Conservation (phyloP, 2,113 vertebrate genomes). For the Hassar affinis region DNA sequence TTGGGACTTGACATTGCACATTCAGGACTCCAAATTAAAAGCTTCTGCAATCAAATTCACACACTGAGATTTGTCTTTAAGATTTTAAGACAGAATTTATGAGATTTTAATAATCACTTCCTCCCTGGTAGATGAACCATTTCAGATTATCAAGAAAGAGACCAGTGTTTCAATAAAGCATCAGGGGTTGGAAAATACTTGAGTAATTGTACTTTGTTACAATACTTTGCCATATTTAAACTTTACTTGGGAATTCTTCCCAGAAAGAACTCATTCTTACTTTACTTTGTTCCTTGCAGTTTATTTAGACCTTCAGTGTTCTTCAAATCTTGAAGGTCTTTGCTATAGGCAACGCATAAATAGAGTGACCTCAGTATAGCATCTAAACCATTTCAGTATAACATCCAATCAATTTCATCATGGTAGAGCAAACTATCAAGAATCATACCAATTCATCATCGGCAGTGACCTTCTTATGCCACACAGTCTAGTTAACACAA, state of each 20-base stretch:
- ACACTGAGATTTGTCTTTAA: neutral
- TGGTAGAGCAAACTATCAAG: neutral
- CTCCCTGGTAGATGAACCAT: neutral
- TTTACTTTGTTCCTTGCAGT: neutral
- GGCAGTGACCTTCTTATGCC: neutral
- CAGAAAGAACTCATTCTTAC: neutral
- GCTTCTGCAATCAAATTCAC: neutral
- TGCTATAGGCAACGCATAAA: neutral
- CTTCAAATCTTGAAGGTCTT: neutral
- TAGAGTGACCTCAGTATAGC: neutral
- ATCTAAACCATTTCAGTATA: neutral
- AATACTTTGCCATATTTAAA: neutral
- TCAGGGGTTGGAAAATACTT: neutral
- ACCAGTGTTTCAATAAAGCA: neutral
- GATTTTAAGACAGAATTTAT: too few species aligned
- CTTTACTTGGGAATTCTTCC: neutral
- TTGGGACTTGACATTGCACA: neutral
- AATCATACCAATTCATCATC: neutral
- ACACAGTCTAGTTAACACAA: neutral
- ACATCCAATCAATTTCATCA: neutral
- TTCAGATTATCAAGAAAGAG: neutral
- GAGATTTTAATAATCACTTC: neutral
- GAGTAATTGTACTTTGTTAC: neutral
- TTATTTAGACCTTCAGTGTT: neutral
- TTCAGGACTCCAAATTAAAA: neutral